Evolutionary conservation across 2,797 vertebrate species (phyloP), one percentile per base, ranked within the genome.

Genomic region (Melanotaenia maccullochi): DNA sequence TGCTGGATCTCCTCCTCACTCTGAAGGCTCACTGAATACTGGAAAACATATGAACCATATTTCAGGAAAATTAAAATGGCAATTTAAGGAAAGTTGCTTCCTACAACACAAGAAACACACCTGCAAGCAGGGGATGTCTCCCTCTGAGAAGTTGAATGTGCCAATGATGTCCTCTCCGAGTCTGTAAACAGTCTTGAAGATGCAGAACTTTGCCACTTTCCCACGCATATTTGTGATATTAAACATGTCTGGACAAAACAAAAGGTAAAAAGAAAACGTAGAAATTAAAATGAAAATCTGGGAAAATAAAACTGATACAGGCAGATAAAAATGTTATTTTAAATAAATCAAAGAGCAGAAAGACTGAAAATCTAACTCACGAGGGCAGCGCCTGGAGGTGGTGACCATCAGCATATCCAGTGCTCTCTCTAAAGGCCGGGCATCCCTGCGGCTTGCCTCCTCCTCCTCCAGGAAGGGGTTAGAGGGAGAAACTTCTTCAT

Each of bases 381-480:
- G 96, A 59, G 97, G 94, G 84, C 95, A 97, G 47, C 97, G 96
- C 16, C 96, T 95, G 0, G 98, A 99, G 0, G 97, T 98, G 69
- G 95, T 95, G 81, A 94, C 94, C 96, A 97, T 99, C 44, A 99
- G 95, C 91, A 98, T 95, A 68, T 99, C 98, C 38, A 97, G 92
- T 0, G 97, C 97, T 79, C 96, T 90, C 83, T 99, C 98, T 0
- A 97, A 86, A 47, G 96, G 91, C 25, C 92, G 93, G 1, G 96
- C 96, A 36, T 98, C 97, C 76, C 97, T 96, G 87, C 96, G 97
- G 63, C 94, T 93, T 2, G 94, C 86, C 55, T 97, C 97, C 44
- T 99, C 98, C 70, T 98, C 98, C 77, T 99, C 98, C 86, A 99
- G 81, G 86, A 99, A 99, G 0, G 98, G 98, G 87, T 98, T 99